Conservation (phyloP, 2,113 vertebrate genomes). For the Aramus guarauna region DNA sequence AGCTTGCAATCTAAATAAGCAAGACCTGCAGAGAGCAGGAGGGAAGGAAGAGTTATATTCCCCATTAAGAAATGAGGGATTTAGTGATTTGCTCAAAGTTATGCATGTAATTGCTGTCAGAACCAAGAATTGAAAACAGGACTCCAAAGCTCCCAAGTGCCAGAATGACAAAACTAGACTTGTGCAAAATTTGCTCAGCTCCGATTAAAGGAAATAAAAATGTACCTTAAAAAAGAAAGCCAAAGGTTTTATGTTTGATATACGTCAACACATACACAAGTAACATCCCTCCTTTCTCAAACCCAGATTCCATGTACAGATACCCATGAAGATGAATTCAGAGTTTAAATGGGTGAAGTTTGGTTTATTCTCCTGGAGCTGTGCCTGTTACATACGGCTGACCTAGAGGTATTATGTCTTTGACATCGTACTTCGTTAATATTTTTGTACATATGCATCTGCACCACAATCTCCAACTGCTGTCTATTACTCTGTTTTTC, state of each 20-base stretch:
- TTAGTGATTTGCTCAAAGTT: neutral
- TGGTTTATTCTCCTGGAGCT: neutral
- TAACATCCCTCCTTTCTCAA: neutral
- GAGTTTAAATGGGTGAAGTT: neutral
- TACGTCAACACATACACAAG: neutral
- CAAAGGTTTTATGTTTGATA: neutral
- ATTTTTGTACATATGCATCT: neutral
- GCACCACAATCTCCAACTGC: neutral
- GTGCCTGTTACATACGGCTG: neutral
- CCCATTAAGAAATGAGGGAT: neutral
- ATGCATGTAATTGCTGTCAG: neutral
- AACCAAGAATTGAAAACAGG: neutral
- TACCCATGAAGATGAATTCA: fast-evolving
- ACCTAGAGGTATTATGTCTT: neutral
- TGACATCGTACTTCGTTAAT: neutral
- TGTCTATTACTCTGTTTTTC: slow-evolving; percentile 51
- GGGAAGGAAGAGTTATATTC: neutral
- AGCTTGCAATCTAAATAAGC: neutral
- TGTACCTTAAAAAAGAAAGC: neutral
- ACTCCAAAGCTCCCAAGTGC: neutral
- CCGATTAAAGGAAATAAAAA: neutral
- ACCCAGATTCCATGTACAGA: neutral
- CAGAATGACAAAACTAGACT: neutral
- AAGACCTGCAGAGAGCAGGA: neutral
- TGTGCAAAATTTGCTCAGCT: neutral